These are phyloP conservation scores for Mormyrus lacerda DNA, from an alignment of 2,113 vertebrate genomes.

Conservation along the genomic window DNA sequence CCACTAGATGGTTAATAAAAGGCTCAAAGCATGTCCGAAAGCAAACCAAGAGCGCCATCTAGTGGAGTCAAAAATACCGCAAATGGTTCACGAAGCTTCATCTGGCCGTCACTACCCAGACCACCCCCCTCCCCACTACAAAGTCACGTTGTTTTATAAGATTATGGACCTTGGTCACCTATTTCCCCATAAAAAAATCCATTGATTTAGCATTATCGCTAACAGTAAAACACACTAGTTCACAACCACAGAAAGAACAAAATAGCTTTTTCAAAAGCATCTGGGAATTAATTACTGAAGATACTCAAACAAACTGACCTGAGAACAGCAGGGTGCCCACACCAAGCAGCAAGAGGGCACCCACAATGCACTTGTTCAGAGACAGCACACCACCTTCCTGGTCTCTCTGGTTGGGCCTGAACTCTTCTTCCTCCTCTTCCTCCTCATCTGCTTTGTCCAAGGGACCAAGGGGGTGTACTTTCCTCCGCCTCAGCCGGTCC, in stretches of 20 bases:
- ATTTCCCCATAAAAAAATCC: background rate
- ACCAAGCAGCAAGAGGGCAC: conserved; percentile 65
- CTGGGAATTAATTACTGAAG: background rate
- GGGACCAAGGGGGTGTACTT: conserved; percentile 46
- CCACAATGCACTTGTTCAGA: conserved; percentile 68
- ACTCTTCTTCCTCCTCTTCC: conserved; percentile 56
- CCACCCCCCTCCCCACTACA: background rate
- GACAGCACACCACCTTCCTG: conserved; percentile 56
- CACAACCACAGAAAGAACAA: background rate
- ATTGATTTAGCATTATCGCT: background rate
- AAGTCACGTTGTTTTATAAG: background rate
- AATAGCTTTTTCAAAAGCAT: background rate
- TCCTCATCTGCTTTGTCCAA: conserved; percentile 54
- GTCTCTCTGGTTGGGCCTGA: conserved; percentile 43
- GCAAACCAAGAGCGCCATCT: background rate
- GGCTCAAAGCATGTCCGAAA: background rate
- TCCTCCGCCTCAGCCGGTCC: conserved; percentile 47
- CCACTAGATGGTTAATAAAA: background rate
- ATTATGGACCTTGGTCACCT: background rate
- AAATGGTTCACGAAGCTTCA: background rate
- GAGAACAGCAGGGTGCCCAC: conserved; percentile 72
- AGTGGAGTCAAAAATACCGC: background rate
- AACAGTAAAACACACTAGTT: background rate
- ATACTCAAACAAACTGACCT: conserved; percentile 55
- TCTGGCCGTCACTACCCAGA: background rate